A percentile compares a stretch with the other conserved stretches of the same genome.
Conservation (phyloP, 2,888 invertebrate species). For the Lydus trimaculatus region DNA sequence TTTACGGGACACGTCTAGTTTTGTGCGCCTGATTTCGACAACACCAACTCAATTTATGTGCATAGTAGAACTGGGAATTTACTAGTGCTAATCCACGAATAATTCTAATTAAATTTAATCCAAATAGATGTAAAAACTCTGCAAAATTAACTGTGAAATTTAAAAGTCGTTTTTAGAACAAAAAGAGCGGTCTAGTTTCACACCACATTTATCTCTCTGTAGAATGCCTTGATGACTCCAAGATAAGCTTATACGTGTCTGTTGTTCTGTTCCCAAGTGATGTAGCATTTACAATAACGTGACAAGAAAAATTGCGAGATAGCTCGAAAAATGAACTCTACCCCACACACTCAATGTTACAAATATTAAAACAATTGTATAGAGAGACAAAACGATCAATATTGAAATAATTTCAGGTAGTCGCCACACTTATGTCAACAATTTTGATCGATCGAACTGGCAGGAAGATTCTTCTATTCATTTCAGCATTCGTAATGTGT, state of each 20-base stretch:
- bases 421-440: conserved; percentile 66
- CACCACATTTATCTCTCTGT: background rate
- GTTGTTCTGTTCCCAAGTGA: background rate
- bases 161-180: too few species aligned
- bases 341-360: background rate
- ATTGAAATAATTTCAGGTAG: conserved; percentile 48
- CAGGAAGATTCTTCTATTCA: conserved; percentile 68
- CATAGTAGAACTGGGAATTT: background rate
- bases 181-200: background rate
- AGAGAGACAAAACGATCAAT: background rate
- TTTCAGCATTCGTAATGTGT: conserved; percentile 68
- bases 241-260: background rate
- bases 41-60: background rate
- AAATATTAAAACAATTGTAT: background rate
- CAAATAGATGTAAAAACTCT: background rate
- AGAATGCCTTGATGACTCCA: background rate
- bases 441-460: conserved; percentile 68
- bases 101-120: background rate
- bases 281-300: background rate
- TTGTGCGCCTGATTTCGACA: background rate
- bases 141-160: too few species aligned
- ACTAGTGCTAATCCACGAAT: background rate
- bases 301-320: background rate
- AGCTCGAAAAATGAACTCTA: background rate
- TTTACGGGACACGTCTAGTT: background rate